phyloP scores from a whole-genome alignment of 1,140 invertebrate species.

The Caenorhabditis inopinata region DNA sequence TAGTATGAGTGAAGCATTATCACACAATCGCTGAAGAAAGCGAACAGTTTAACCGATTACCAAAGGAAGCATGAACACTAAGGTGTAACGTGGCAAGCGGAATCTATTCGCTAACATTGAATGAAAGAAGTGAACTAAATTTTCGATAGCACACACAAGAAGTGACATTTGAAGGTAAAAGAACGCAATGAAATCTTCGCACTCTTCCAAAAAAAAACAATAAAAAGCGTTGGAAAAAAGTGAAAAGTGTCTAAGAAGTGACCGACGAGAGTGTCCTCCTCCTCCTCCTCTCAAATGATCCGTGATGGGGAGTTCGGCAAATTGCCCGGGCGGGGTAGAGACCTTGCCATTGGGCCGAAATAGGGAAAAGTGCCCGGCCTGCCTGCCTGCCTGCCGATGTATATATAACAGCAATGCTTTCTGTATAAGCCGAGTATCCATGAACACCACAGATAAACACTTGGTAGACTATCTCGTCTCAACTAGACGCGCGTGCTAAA shows the following conservation, averaged over 20 bases:
- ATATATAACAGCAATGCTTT: too few relatives aligned
- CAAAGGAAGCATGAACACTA: not conserved
- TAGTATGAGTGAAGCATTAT: not conserved
- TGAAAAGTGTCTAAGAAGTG: conserved; percentile 29
- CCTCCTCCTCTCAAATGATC: conserved; percentile 25
- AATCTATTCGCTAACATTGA: not conserved
- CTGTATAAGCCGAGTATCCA: too few relatives aligned
- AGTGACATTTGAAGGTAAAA: conserved; percentile 4
- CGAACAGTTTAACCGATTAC: not conserved
- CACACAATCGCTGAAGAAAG: not conserved
- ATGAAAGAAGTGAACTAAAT: not conserved
- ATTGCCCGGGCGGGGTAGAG: not conserved
- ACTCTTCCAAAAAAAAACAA: not conserved
- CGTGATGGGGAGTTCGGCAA: not conserved
- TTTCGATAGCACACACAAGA: not conserved
- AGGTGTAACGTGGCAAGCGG: not conserved
- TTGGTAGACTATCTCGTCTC: not conserved
- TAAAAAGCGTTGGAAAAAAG: not conserved
- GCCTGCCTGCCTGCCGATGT: too few relatives aligned
- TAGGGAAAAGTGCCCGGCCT: too few relatives aligned
- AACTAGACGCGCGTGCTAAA: not conserved
- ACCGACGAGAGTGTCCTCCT: conserved; percentile 30
- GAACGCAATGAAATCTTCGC: not conserved
- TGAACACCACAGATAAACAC: not conserved
- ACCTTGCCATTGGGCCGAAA: too few relatives aligned